Conservation (phyloP, 2,888 invertebrate genomes). For the Rhamphomyia laevipes region DNA sequence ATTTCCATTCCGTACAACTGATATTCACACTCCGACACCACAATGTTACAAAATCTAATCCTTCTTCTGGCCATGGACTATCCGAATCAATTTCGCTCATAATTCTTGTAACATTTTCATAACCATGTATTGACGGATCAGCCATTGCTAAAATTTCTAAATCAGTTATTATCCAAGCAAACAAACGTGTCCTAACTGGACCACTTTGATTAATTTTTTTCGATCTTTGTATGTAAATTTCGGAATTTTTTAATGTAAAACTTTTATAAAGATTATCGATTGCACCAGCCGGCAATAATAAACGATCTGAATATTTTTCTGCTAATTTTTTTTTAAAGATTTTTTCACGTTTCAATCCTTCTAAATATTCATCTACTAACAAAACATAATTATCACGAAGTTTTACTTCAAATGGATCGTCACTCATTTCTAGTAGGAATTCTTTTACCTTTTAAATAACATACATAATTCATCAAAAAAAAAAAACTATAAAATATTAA, state of each 20-base stretch:
- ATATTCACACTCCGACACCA: constrained; percentile 86
- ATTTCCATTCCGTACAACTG: constrained; percentile 73
- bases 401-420: constrained; percentile 97
- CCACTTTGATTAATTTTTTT: constrained; percentile 47
- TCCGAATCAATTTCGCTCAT: constrained; percentile 78
- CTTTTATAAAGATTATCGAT: constrained; percentile 82
- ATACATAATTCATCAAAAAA: neutral
- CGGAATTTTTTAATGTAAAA: constrained; percentile 80
- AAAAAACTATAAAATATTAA: constrained; percentile 10
- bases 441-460: constrained; percentile 58
- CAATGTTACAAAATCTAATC: constrained; percentile 74
- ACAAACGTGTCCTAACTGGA: constrained; percentile 60
- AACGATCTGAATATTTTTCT: constrained; percentile 69
- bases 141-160: constrained; percentile 58
- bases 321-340: constrained; percentile 81
- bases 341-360: constrained; percentile 77
- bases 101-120: constrained; percentile 55
- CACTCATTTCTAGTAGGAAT: constrained; percentile 83
- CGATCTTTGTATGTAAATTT: constrained; percentile 89
- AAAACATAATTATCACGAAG: constrained; percentile 91
- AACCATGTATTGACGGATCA: constrained; percentile 77
- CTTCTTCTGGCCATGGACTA: constrained; percentile 86
- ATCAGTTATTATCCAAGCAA: constrained; percentile 75
- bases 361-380: constrained; percentile 88
- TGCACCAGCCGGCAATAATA: constrained; percentile 67